Conservation (phyloP, 2,888 invertebrate species). For the Operophtera brumata region DNA sequence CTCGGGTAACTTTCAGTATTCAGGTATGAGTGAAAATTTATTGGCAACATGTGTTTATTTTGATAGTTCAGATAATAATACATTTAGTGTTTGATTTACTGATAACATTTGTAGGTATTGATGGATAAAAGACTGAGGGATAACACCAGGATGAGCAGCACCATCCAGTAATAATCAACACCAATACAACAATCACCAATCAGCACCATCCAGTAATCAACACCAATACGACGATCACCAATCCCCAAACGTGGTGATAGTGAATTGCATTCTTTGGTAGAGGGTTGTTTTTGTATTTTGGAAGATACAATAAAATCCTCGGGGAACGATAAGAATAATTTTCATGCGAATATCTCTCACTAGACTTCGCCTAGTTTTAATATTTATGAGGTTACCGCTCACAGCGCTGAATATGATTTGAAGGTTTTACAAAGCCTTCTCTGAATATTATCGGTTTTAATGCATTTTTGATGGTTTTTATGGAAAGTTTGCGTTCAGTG, state of each 20-base stretch:
- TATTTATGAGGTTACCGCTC: conserved; percentile 16
- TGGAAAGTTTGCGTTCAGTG: not conserved
- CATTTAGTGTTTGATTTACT: no score
- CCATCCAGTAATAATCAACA: no score
- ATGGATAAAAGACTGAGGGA: no score
- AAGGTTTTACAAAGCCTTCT: conserved; percentile 11
- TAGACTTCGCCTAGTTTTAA: conserved; percentile 9
- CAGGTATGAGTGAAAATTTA: not conserved
- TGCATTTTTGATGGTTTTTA: conserved; percentile 11
- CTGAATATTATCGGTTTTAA: conserved; percentile 7
- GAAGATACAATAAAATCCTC: no score
- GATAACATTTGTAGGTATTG: no score
- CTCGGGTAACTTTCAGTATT: conserved; percentile 6
- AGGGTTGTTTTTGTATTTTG: no score
- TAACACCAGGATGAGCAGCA: no score
- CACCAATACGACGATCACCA: no score
- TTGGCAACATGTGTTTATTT: not conserved
- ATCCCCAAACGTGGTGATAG: no score
- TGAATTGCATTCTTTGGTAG: no score
- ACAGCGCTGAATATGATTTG: conserved; percentile 11
- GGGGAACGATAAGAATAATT: not conserved
- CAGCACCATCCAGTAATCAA: no score
- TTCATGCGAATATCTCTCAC: conserved; percentile 1
- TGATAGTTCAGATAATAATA: not conserved
- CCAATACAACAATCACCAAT: no score